Evolutionary conservation across 2,113 vertebrate genomes (phyloP).

Genomic region (Nipponia nippon): DNA sequence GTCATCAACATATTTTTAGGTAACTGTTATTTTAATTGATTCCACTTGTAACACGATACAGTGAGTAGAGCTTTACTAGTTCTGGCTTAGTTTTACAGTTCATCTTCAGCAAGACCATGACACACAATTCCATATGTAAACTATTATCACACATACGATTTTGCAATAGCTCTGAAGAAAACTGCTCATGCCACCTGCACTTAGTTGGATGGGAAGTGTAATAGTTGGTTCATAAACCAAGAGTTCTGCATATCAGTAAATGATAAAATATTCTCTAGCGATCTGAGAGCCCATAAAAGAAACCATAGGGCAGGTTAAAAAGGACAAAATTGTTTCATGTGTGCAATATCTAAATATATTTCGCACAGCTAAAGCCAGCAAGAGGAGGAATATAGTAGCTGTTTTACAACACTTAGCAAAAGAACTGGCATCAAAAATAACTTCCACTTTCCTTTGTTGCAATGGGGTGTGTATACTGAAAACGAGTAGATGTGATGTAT

Average conservation of each 20-base stretch:
- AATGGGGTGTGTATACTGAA: not conserved
- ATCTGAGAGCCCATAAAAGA: not conserved
- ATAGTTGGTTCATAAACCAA: not conserved
- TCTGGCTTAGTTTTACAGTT: not conserved
- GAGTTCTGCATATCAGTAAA: not conserved
- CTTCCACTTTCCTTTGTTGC: not conserved
- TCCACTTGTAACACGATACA: not conserved
- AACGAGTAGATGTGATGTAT: not conserved
- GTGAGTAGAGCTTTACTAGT: not conserved
- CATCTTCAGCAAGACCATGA: not conserved
- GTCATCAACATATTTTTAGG: not conserved
- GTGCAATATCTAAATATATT: not conserved
- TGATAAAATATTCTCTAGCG: not conserved
- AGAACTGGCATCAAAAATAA: not conserved
- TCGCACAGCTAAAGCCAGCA: not conserved
- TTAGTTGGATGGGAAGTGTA: not conserved
- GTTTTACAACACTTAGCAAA: not conserved
- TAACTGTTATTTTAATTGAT: not conserved
- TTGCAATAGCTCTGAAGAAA: not conserved
- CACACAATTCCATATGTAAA: not conserved
- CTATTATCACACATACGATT: fast-evolving
- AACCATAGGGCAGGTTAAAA: not conserved
- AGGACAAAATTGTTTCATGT: not conserved
- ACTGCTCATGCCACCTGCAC: not conserved
- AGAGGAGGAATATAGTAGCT: not conserved